Conservation (phyloP, 2,888 invertebrate genomes). For the Tenthredo mesomela region DNA sequence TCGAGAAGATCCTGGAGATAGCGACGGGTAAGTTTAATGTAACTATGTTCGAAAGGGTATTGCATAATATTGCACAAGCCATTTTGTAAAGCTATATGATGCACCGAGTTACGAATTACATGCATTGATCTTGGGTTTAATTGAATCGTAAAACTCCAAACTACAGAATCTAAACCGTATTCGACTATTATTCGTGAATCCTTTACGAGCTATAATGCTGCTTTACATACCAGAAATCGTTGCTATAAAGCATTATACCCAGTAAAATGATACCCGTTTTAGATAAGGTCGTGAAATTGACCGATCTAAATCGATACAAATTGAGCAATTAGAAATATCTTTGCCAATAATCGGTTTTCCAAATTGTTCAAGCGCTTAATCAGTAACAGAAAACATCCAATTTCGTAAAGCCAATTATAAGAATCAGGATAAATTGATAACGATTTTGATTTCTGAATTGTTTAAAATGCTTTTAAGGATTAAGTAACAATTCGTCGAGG, state of each 20-base stretch:
- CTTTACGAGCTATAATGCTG: neutral
- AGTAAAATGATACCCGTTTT: conserved; percentile 4
- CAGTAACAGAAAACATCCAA: neutral
- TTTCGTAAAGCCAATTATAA: neutral
- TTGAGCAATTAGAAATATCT: conserved; percentile 1
- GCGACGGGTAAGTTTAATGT: conserved; percentile 36
- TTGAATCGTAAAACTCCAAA: neutral
- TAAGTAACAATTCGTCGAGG: neutral
- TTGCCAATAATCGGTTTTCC: neutral
- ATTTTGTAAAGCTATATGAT: conserved; percentile 38
- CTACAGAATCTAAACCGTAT: neutral
- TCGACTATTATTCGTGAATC: neutral
- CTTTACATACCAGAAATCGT: neutral
- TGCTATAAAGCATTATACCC: neutral
- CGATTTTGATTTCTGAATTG: neutral
- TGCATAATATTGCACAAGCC: conserved; percentile 48
- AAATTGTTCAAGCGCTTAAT: neutral
- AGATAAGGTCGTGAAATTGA: neutral
- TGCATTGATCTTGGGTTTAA: conserved; percentile 20
- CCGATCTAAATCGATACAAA: neutral
- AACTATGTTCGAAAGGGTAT: neutral
- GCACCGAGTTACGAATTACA: conserved; percentile 38
- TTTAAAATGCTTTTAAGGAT: neutral
- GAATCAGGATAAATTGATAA: neutral
- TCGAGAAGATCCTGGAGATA: conserved; percentile 14